Evolutionary conservation across 2,113 vertebrate species (phyloP), one percentile per base, ranked within the genome.

Genomic region (Ia io): DNA sequence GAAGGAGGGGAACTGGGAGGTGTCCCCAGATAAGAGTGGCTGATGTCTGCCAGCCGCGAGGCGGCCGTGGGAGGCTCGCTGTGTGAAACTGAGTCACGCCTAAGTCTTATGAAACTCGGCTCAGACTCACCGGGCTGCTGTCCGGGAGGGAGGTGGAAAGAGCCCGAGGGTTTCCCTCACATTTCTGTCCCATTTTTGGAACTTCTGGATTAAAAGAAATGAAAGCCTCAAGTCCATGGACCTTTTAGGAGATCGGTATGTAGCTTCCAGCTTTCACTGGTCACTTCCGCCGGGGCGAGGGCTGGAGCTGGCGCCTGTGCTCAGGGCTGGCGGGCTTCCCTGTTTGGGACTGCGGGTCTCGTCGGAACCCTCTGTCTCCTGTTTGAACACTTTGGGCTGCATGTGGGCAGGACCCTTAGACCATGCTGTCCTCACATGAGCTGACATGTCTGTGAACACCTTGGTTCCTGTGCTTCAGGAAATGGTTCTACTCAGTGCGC

Each of bases 81-180:
- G 97, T 98, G 98, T 98, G 95, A 98, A 97, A 98, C 97, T 97
- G 18, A 99, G 98, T 98, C 98, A 98, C 99, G 99, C 99, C 99
- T 99, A 98, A 98, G 76, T 97, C 97, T 97, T 94, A 98, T 93
- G 97, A 98, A 98, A 98, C 97, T 97, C 95, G 35, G 98, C 94
- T 98, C 80, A 53, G 90, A 89, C 78, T 90, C 94, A 93, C 73
- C 2, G 2, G 84, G 85, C 88, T 16, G 37, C 80, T 1, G 25
- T 37, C 32, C 0, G 61, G 51, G n/a, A 79, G 5, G 5, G 59
- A 51, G 35, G 78, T 8, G 9, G 71, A 63, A 28, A 49, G 65
- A 49, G 73, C 65, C 14, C 9, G 3, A 5, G 70, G 92, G 14
- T 17, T 94, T 83, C 61, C 77, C 88, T 95, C 82, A 35, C 7